These are phyloP conservation scores for Fringilla coelebs DNA, from an alignment of 2,797 vertebrate species.

Conservation along the genomic window DNA sequence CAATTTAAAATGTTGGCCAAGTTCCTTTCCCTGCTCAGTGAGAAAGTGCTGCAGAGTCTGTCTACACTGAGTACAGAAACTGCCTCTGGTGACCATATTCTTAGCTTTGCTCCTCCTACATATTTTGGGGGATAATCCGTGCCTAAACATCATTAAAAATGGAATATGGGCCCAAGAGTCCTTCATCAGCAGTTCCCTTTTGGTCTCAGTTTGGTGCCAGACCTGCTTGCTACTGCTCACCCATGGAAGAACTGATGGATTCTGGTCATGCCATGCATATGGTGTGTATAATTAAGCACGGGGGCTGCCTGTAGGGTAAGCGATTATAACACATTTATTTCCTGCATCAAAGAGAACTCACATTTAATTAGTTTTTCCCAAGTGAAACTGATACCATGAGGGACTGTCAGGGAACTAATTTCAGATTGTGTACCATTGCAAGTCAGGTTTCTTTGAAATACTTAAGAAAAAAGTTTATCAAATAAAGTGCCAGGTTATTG, in stretches of 20 bases:
- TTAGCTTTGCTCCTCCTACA: background rate
- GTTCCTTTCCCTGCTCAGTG: background rate
- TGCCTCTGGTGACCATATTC: background rate
- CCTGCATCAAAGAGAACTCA: conserved; percentile 28
- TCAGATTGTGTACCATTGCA: background rate
- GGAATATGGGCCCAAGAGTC: background rate
- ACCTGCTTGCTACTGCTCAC: background rate
- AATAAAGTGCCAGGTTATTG: background rate
- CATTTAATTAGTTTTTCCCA: conserved; percentile 52
- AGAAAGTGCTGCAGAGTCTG: background rate
- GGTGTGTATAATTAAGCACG: background rate
- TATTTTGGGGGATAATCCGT: background rate
- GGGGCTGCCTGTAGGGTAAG: background rate
- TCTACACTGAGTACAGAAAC: background rate
- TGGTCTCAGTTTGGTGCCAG: background rate
- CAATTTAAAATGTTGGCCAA: background rate
- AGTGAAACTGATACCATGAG: conserved; percentile 16
- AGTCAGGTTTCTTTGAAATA: conserved; percentile 27
- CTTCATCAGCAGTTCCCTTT: background rate
- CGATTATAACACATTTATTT: background rate
- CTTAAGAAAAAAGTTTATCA: background rate
- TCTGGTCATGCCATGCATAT: background rate
- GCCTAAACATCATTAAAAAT: background rate
- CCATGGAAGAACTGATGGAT: background rate
- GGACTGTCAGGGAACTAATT: conserved; percentile 10